Evolutionary conservation across 30 jellyfish, hydroid and myxozoan genomes (phyloP).

Genomic region (Aurelia aurita complex sp. Pacific): DNA sequence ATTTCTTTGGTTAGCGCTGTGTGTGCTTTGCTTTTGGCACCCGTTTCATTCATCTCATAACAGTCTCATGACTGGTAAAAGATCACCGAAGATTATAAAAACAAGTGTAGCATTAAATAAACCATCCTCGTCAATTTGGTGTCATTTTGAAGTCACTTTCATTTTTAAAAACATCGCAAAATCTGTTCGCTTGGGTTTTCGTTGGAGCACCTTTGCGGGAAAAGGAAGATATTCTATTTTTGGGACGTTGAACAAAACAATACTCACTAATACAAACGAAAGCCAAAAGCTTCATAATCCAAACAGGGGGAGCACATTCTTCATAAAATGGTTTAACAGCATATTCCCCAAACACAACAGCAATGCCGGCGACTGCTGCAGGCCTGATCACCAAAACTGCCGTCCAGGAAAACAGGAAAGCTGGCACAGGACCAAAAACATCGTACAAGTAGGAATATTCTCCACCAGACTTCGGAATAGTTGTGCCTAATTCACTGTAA

Average conservation of each 20-base stretch:
- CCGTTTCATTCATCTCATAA: no score
- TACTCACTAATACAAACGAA: conserved; percentile 80
- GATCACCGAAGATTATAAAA: no score
- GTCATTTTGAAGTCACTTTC: no score
- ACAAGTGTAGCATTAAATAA: no score
- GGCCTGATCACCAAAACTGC: conserved; percentile 83
- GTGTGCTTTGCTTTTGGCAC: no score
- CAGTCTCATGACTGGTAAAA: no score
- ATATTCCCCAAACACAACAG: conserved; percentile 76
- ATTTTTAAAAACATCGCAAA: no score
- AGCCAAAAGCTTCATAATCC: conserved; percentile 75
- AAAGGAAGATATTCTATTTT: no score
- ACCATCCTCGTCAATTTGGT: no score
- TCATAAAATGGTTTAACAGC: conserved; percentile 74
- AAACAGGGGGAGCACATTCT: conserved; percentile 78
- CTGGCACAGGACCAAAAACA: conserved; percentile 75
- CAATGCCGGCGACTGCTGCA: conserved; percentile 86
- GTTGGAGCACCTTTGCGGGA: no score
- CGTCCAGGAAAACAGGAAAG: conserved; percentile 91
- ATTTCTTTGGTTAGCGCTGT: no score
- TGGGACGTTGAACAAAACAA: neutral
- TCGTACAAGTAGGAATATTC: conserved; percentile 76
- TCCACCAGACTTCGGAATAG: conserved; percentile 79
- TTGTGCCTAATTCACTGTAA: conserved; percentile 84
- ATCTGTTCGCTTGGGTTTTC: no score